phyloP scores from a whole-genome alignment of 2,888 invertebrate species.

The Neoascia interrupta region DNA sequence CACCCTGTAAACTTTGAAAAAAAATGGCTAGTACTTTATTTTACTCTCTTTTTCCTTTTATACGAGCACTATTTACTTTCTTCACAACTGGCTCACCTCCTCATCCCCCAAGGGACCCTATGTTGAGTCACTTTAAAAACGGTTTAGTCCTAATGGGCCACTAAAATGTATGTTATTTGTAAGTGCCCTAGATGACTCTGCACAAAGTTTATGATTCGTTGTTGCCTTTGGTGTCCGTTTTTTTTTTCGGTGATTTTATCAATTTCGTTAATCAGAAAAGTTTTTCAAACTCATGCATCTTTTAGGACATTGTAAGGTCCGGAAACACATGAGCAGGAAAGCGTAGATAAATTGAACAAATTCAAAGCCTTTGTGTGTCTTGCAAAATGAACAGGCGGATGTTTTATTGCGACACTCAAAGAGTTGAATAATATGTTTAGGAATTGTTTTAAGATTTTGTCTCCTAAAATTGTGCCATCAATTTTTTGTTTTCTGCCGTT shows the following conservation, averaged over 20 bases:
- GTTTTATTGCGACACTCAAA: no score
- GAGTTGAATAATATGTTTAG: no score
- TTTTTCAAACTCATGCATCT: slow-evolving; percentile 32
- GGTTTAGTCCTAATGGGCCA: background rate
- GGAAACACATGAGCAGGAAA: no score
- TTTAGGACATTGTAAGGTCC: slow-evolving; percentile 22
- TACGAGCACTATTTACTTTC: background rate
- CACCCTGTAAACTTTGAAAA: background rate
- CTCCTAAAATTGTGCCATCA: no score
- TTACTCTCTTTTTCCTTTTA: background rate
- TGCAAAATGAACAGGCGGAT: no score
- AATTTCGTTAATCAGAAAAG: slow-evolving; percentile 23
- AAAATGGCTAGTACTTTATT: background rate
- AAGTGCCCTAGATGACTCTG: background rate
- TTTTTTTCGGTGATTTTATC: background rate
- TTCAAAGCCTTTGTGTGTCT: no score
- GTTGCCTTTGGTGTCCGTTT: background rate
- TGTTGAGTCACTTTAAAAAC: no score
- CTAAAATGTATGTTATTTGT: background rate
- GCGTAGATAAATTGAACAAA: no score
- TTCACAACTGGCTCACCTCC: background rate
- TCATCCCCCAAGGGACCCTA: background rate
- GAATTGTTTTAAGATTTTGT: no score
- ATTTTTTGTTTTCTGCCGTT: no score
- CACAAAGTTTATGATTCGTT: background rate